Evolutionary conservation across 2,888 invertebrate genomes (phyloP), one percentile per base, ranked within the genome.

Genomic region (Drosophila birchii): DNA sequence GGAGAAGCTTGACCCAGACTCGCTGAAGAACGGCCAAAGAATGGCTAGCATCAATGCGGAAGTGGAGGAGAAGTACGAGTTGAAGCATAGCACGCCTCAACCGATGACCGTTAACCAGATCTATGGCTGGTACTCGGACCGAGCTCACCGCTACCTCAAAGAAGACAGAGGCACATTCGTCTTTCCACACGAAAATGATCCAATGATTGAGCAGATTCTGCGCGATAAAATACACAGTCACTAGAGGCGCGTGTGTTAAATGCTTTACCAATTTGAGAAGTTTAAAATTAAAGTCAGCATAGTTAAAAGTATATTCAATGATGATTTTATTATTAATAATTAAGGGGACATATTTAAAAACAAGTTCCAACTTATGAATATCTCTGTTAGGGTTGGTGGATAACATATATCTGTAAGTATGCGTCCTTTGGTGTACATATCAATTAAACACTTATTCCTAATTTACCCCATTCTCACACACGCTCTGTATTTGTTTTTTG

Each of bases 61-160:
- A 2, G 14, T 18, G 0, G 39, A 32, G n/a, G 23, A 66, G 14
- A 47, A 57, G 14, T 82, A 71, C 58, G 77, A 62, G 18, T 43
- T 75, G 14, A 78, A 81, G 16, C 80, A 75, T 34, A 58, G 58
- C 14, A 80, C 81, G 6, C 29, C 74, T 0, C 76, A 76, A 47
- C 88, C 88, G 5, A 59, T 77, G 47, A 90, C 89, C 0, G 66
- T 62, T 26, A 87, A 86, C 59, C 90, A 88, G 63, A 66, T 76
- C 3, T 89, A 89, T 57, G 88, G 88, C 44, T 88, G 88, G 90
- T 82, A 88, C 49, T 70, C 79, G 7, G 66, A 83, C 61, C 76
- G 77, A 0, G 89, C 81, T 9, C 55, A 62, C 55, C 79, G 76
- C 20, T 88, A 83, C 55, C 18, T 71, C 6, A 66, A 64, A 23